Evolutionary conservation across 2,797 vertebrate genomes (phyloP).

Genomic region (Muraenolepis orangiensis): DNA sequence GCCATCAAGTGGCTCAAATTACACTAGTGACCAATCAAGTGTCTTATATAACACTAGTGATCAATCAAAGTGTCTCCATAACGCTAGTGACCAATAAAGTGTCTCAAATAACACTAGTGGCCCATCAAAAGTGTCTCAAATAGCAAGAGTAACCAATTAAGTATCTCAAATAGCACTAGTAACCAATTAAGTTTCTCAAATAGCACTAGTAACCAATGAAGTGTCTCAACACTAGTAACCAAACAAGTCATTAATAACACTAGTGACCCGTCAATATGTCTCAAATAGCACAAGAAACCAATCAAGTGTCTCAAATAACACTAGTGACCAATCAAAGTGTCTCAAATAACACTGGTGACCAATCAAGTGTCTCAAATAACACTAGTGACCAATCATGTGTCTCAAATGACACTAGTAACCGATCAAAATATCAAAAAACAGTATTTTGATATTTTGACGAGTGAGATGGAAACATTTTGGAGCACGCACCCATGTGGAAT

Average conservation of each 20-base stretch:
- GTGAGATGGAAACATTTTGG: background rate
- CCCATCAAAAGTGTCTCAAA: background rate
- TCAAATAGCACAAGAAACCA: background rate
- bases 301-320: background rate
- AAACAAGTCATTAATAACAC: background rate
- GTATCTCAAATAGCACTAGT: too few relatives aligned
- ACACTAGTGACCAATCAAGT: background rate
- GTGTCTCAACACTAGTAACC: too few relatives aligned
- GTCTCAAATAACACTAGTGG: background rate
- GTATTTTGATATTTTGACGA: background rate
- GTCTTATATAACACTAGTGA: background rate
- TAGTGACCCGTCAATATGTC: too few relatives aligned
- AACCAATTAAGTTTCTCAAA: background rate
- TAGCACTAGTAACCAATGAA: too few relatives aligned
- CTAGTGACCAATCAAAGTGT: background rate
- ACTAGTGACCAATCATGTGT: too few relatives aligned
- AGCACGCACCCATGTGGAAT: background rate
- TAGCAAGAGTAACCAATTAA: too few relatives aligned
- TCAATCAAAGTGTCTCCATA: background rate
- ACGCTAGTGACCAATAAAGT: background rate
- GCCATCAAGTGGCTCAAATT: too few relatives aligned
- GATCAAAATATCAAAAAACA: too few relatives aligned
- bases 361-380: too few relatives aligned
- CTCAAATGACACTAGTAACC: background rate
- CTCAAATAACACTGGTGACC: too few relatives aligned